Percentiles rank a stretch among this genome's conserved stretches.
phyloP scores from a whole-genome alignment of 2,797 vertebrate species.

The Rachycentron canadum region DNA sequence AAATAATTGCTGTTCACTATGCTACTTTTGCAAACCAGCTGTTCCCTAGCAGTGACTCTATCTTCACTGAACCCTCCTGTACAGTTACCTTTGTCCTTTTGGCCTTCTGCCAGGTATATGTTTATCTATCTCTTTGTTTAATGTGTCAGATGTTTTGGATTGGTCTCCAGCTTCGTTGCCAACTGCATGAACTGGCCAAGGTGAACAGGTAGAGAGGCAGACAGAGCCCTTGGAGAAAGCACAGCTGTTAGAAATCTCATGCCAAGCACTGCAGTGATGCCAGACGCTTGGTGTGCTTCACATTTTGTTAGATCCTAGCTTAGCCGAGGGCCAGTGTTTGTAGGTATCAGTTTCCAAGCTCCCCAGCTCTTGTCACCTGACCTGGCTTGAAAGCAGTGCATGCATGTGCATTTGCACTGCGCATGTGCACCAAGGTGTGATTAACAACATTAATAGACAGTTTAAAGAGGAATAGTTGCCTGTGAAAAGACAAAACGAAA shows the following conservation, averaged over 20 bases:
- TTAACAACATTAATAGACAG: slow-evolving; percentile 16
- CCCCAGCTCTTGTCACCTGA: slow-evolving; percentile 62
- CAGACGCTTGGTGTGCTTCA: slow-evolving; percentile 69
- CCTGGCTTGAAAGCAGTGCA: slow-evolving; percentile 54
- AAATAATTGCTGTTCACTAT: neutral
- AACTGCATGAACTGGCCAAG: slow-evolving; percentile 56
- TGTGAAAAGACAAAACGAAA: slow-evolving; percentile 55
- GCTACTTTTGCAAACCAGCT: slow-evolving; percentile 39
- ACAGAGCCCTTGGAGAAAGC: slow-evolving; percentile 76
- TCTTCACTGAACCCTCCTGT: slow-evolving; percentile 50
- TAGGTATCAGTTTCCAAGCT: slow-evolving; percentile 67
- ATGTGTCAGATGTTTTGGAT: slow-evolving; percentile 69
- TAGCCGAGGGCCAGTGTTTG: slow-evolving; percentile 65
- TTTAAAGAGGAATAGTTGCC: slow-evolving; percentile 38
- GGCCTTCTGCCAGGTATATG: slow-evolving; percentile 63
- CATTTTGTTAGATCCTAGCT: slow-evolving; percentile 70
- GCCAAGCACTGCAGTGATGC: slow-evolving; percentile 69
- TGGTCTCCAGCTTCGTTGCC: slow-evolving; percentile 28
- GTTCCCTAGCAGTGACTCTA: slow-evolving; percentile 47
- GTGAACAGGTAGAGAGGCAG: slow-evolving; percentile 71
- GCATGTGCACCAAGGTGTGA: slow-evolving; percentile 39
- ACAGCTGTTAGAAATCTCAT: slow-evolving; percentile 77
- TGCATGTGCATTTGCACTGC: slow-evolving; percentile 40
- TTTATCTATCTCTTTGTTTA: slow-evolving; percentile 73
- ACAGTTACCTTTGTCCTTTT: slow-evolving; percentile 71